Conservation (phyloP, 2,888 invertebrate species). For the Glyphotaelius pellucidus region DNA sequence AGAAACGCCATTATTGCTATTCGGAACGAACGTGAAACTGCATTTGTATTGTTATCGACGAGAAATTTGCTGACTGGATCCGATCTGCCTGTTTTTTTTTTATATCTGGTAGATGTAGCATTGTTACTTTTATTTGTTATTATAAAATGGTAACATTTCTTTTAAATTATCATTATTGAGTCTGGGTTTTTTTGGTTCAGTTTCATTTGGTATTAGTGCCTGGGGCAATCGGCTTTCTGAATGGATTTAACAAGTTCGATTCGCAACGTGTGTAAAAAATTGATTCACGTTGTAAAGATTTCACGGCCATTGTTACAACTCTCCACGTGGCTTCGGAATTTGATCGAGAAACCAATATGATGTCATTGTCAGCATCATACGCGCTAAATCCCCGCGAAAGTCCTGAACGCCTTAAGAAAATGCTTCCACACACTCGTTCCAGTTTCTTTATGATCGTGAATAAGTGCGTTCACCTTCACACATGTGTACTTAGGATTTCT, state of each 20-base stretch:
- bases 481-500: no score
- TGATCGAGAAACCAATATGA: not conserved
- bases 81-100: not conserved
- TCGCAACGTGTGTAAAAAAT: not conserved
- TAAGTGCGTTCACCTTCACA: no score
- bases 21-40: not conserved
- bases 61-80: not conserved
- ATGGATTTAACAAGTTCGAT: not conserved
- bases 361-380: not conserved
- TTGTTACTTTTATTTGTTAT: not conserved
- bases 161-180: not conserved
- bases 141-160: not conserved
- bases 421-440: no score
- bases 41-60: slow-evolving; percentile 2
- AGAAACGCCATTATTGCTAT: not conserved
- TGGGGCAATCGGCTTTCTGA: not conserved
- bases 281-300: not conserved
- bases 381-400: no score
- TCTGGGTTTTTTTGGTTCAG: not conserved
- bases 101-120: not conserved
- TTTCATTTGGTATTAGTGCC: not conserved
- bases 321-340: not conserved
- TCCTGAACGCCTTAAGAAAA: no score
- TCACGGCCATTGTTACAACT: not conserved
- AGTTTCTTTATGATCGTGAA: no score